phyloP scores from a whole-genome alignment of 1,140 invertebrate species.

The Drosophila subobscura region DNA sequence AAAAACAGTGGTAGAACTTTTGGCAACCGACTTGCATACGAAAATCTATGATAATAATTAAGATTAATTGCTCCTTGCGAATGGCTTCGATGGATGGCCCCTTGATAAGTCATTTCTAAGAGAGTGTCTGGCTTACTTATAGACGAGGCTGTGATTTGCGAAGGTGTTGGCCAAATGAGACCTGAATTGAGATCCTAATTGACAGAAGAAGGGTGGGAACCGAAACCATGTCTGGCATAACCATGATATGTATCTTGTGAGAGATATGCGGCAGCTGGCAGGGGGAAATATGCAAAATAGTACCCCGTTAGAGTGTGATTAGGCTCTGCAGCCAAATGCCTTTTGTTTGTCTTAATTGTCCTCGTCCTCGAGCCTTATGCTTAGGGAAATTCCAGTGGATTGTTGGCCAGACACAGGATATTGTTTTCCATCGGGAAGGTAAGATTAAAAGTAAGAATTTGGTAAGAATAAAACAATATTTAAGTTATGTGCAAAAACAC shows the following conservation, averaged over 20 bases:
- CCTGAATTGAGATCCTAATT: too few relatives aligned
- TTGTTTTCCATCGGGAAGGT: too few relatives aligned
- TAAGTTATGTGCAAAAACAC: too few relatives aligned
- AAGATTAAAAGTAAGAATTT: not conserved
- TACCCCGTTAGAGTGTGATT: not conserved
- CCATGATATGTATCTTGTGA: too few relatives aligned
- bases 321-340: not conserved
- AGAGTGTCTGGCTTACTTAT: not conserved
- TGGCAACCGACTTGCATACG: slow-evolving; percentile 34
- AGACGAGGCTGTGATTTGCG: not conserved
- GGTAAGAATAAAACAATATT: not conserved
- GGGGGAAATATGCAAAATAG: slow-evolving; percentile 20
- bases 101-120: slow-evolving; percentile 7
- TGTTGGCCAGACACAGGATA: slow-evolving; percentile 1
- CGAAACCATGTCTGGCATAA: too few relatives aligned
- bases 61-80: slow-evolving; percentile 59
- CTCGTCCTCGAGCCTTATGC: not conserved
- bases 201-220: too few relatives aligned
- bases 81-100: slow-evolving; percentile 15
- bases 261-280: not conserved
- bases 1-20: slow-evolving; percentile 4
- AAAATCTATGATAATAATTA: slow-evolving; percentile 57
- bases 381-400: slow-evolving; percentile 6
- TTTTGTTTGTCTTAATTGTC: slow-evolving; percentile 11
- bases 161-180: too few relatives aligned